These are phyloP conservation scores for Pseudorhombus dupliciocellatus DNA, from an alignment of 2,113 vertebrate species.

Conservation along the genomic window DNA sequence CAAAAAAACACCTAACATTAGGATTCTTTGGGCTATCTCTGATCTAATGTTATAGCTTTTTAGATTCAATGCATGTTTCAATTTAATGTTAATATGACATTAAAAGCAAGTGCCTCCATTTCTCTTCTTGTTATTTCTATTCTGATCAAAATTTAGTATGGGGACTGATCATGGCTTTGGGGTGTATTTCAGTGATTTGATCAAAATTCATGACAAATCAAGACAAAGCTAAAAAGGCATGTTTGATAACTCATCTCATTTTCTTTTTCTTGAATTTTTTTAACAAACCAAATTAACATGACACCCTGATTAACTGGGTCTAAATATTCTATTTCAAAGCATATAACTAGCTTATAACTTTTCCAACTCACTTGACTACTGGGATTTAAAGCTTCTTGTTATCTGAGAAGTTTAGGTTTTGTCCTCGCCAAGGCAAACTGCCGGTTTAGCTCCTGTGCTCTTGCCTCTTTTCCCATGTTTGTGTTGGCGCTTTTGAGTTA, in stretches of 20 bases:
- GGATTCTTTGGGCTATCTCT: neutral
- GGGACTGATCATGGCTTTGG: constrained; percentile 35
- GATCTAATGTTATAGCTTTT: neutral
- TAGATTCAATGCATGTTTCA: constrained; percentile 24
- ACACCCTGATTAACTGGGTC: neutral
- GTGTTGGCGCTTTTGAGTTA: constrained; percentile 50
- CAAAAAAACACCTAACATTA: neutral
- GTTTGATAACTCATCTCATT: constrained; percentile 14
- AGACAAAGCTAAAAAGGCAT: neutral
- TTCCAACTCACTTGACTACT: constrained; percentile 16
- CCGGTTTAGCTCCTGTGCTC: constrained; percentile 33
- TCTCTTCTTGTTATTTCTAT: constrained; percentile 6
- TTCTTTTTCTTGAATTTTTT: constrained; percentile 6
- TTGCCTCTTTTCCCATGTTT: constrained; percentile 50
- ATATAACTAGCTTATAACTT: neutral
- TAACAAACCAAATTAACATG: neutral
- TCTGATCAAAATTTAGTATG: constrained; percentile 19
- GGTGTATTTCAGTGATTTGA: constrained; percentile 9
- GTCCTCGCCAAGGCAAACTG: constrained; percentile 71
- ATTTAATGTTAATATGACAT: neutral
- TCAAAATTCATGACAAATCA: neutral
- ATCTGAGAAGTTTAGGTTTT: constrained; percentile 27
- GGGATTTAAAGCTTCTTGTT: constrained; percentile 4
- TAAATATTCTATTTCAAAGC: neutral
- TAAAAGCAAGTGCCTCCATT: neutral